Base-by-base conservation (phyloP, 2,888 invertebrate species). In the Drosophila longiperda region DNA sequence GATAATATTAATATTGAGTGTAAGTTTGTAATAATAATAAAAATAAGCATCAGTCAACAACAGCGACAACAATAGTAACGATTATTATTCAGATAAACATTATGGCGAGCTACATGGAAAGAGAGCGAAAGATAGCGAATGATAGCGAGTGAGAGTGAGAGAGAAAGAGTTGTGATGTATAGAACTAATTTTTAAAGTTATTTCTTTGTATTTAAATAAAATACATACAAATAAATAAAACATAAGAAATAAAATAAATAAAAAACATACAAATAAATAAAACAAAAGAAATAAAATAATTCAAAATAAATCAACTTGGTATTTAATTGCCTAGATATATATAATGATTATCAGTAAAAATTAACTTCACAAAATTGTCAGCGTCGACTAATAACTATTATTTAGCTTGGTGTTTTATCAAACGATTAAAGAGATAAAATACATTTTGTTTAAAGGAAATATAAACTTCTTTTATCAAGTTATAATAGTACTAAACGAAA, bases 1-100 rank as follows among this genome's bases (percentile, higher is more conserved):
- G 42, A 67, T 68, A 66, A 68, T 60, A 17, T 26, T 50, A 60
- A 70, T 69, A 64, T 55, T 26, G 15, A 17, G 23, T 66, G 54
- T 73, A 55, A 57, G n/a, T 48, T 38, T 58, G 52, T 69, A 69
- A 61, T 62, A 52, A 62, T 66, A 66, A 61, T 50, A 68, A 52
- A 45, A 57, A 48, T 60, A 66, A 49, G 36, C 54, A 67, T 45
- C 38, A 62, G 26, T 40, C 49, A 70, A 45, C 50, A 55, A 45
- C 32, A 32, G 33, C 52, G 29, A 33, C 23, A 49, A 52, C n/a
- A 66, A 60, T 8, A 48, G 61, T 34, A 66, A 65, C 29, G 33
- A 48, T 66, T 55, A 57, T 49, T 49, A 64, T 59, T 36, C 36
- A 26, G 73, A 73, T 62, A 73, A 73, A 62, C 45, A 64, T 15